Conservation (phyloP, 1,140 invertebrate species). For the Drosophila carrolli region DNA sequence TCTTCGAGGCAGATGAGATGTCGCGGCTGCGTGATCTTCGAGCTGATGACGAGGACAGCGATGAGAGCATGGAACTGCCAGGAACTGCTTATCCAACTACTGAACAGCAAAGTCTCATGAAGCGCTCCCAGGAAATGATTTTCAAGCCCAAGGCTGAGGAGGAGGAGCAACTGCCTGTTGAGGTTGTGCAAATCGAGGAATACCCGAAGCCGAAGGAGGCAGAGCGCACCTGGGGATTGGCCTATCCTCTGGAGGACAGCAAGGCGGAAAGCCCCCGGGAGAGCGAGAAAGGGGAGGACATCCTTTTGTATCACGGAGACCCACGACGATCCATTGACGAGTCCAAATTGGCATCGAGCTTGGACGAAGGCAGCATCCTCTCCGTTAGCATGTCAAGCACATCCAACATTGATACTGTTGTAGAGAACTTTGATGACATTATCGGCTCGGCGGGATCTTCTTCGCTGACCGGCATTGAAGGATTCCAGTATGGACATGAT, state of each 20-base stretch:
- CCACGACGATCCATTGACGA: conserved; percentile 73
- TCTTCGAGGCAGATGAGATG: conserved; percentile 71
- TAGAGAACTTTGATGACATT: conserved; percentile 86
- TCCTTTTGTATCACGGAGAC: conserved; percentile 73
- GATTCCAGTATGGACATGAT: conserved; percentile 72
- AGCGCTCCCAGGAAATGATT: conserved; percentile 95
- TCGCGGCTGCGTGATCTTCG: conserved; percentile 62
- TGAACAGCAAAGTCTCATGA: conserved; percentile 90
- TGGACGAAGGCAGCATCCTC: conserved; percentile 86
- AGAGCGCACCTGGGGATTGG: conserved; percentile 73
- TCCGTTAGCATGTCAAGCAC: conserved; percentile 86
- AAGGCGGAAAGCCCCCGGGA: conserved; percentile 68
- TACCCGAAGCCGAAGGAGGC: conserved; percentile 73
- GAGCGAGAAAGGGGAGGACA: conserved; percentile 69
- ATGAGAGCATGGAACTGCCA: conserved; percentile 68
- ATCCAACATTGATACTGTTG: conserved; percentile 86
- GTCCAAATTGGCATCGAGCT: conserved; percentile 85
- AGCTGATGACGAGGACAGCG: conserved; percentile 76
- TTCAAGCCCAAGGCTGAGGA: conserved; percentile 88
- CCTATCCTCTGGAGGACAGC: conserved; percentile 70
- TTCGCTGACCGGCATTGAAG: conserved; percentile 79
- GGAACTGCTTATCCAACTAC: conserved; percentile 56
- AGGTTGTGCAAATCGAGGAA: conserved; percentile 68
- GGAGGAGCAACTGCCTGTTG: conserved; percentile 39
- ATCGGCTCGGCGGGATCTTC: conserved; percentile 86